Conservation (phyloP, 2,797 vertebrate species). For the Apogon talboti region DNA sequence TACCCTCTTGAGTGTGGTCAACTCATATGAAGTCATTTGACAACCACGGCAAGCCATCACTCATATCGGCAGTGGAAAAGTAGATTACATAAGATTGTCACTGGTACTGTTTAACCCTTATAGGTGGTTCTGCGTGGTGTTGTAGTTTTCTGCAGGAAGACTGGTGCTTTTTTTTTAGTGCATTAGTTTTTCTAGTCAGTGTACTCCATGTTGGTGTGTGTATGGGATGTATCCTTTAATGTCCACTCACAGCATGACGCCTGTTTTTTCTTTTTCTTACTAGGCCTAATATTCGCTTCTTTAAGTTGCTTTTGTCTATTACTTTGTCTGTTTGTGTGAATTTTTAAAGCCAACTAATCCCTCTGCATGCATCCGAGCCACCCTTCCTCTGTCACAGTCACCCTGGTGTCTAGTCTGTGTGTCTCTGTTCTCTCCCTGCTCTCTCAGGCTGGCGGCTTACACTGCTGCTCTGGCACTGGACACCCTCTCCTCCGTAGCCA, state of each 20-base stretch:
- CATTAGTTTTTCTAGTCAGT: constrained; percentile 60
- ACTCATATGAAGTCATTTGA: constrained; percentile 63
- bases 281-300: constrained; percentile 68
- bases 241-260: constrained; percentile 82
- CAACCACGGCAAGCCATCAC: constrained; percentile 62
- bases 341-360: constrained; percentile 71
- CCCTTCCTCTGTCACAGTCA: constrained; percentile 83
- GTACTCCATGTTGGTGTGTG: constrained; percentile 77
- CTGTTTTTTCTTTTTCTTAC: constrained; percentile 57
- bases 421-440: constrained; percentile 88
- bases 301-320: constrained; percentile 70
- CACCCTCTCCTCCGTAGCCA: constrained; percentile 95
- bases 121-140: constrained; percentile 69
- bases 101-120: constrained; percentile 83
- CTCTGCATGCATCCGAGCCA: constrained; percentile 74
- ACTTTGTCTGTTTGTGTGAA: constrained; percentile 54
- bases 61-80: constrained; percentile 59
- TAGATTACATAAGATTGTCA: constrained; percentile 58
- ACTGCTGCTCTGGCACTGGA: constrained; percentile 92
- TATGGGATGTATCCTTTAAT: constrained; percentile 74
- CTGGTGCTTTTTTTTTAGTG: constrained; percentile 53
- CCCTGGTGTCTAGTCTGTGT: constrained; percentile 89
- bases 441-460: constrained; percentile 92
- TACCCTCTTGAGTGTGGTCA: constrained; percentile 62
- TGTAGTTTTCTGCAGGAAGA: constrained; percentile 62